Evolutionary conservation across 64 coral and sea anemone genomes (phyloP), one percentile per base, ranked within the genome.

Genomic region (Orbicella faveolata): DNA sequence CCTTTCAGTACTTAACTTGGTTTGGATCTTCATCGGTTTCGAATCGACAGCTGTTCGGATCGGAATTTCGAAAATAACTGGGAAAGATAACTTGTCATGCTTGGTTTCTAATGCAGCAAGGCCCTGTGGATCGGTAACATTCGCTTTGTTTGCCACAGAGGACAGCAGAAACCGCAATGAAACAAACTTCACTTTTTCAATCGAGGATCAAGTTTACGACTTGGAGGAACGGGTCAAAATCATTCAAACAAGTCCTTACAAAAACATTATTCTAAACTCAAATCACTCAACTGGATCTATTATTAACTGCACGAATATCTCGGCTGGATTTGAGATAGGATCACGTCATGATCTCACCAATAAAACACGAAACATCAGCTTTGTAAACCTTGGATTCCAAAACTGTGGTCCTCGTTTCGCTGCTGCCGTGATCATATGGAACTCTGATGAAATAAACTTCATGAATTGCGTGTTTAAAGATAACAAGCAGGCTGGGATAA

Each of bases 401-500:
- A 53, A 89, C 33, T 96, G 95, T 94, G 82, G 95, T 48, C 95
- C 95, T 34, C 35, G 11, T 4, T 75, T 88, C 34, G 88, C 95
- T 34, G 87, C 95, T 13, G 84, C 41, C 0, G 88, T 96, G 10
- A 36, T 96, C 1, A 77, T 96, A 20, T 94, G 92, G 95, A 73
- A 76, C 16, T 78, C 92, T 61, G 61, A 57, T 17, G 67, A 96
- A 41, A 20, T 96, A 25, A 83, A 77, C 3, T 90, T 96, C 20
- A 77, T 21, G 37, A 69, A 80, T 4, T 96, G 95, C 26, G 76
- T 52, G 0, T 96, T 96, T 64, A 66, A 55, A 75, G 69, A 96
- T 51, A 96, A 96, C 59, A 35, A 17, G 6, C 92, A 96, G 72
- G 88, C 92, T 34, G 95, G 72, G 23, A 82, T 96, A 9, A 96